phyloP scores from a whole-genome alignment of 2,113 vertebrate genomes.

The Salvelinus namaycush region DNA sequence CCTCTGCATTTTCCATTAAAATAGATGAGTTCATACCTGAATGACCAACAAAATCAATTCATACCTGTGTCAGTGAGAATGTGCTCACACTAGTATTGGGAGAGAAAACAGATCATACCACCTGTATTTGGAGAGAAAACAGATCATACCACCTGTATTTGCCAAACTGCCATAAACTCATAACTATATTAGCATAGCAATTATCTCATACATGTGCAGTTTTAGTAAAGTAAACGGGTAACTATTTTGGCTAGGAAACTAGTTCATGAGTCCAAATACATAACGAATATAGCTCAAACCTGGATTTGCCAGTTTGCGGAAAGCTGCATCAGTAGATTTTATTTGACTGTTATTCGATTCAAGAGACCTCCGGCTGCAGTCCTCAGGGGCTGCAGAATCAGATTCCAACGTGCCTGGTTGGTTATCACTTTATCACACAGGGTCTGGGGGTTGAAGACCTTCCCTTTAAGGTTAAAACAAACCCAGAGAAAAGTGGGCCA shows the following conservation, averaged over 20 bases:
- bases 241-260: too few relatives aligned
- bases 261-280: too few relatives aligned
- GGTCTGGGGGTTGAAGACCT: background rate
- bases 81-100: background rate
- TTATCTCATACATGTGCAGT: too few relatives aligned
- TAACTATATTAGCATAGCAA: too few relatives aligned
- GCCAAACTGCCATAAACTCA: too few relatives aligned
- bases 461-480: background rate
- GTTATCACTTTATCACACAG: background rate
- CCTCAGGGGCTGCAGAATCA: background rate
- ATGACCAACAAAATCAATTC: background rate
- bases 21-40: background rate
- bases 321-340: background rate
- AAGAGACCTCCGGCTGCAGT: background rate
- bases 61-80: background rate
- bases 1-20: background rate
- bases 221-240: too few relatives aligned
- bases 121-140: background rate
- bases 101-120: background rate
- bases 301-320: background rate
- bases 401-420: background rate
- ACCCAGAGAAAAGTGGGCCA: too few relatives aligned
- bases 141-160: background rate
- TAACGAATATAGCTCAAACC: background rate
- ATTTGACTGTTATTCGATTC: background rate